Base-by-base conservation (phyloP, 1,140 invertebrate genomes). In the Piezodorus guildinii region DNA sequence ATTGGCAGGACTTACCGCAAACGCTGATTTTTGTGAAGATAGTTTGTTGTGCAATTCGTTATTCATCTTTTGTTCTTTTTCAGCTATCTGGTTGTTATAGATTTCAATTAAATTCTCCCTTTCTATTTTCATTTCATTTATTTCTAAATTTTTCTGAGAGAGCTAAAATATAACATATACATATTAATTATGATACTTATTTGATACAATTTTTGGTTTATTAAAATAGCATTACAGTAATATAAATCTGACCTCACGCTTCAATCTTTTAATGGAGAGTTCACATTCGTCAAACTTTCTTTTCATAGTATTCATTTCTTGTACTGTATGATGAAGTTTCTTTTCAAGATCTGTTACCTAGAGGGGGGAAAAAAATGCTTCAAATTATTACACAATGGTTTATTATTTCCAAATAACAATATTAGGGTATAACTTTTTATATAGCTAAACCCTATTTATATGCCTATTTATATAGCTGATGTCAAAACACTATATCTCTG, bases 11-110 rank as follows among this genome's bases (percentile, higher is more conserved):
- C 49, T 52, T 15, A 58, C 80, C 68, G 81, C 77, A 30, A 87
- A 70, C 67, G 83, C 80, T 65, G 83, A 81, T 21, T 84, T 79
- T 70, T 90, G 84, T 52, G 80, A 77, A 23, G 80, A 79, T 54
- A 88, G 75, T 73, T 83, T 87, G 58, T 71, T 74, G 72, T 85
- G 80, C 5, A 85, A 72, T 69, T 86, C 83, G 17, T 77, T 77
- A 52, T 77, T 80, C 72, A 83, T 78, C 71, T 86, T 88, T 65
- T 86, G 84, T 61, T 83, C 80, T 69, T 85, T 84, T 1, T 78
- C 79, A 25, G 84, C 85, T 8, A 87, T 82, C 69, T 87, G 85
- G 16, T 80, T 75, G 34, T 8, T 39, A 39, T 39, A 39, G 6
- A 60, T 64, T 61, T 61, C 21, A 19, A 16, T 54, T 63, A 46